A percentile compares a stretch with the other conserved stretches of the same genome.
Conservation (phyloP, 1,140 invertebrate species). For the Drosophila tropicalis region DNA sequence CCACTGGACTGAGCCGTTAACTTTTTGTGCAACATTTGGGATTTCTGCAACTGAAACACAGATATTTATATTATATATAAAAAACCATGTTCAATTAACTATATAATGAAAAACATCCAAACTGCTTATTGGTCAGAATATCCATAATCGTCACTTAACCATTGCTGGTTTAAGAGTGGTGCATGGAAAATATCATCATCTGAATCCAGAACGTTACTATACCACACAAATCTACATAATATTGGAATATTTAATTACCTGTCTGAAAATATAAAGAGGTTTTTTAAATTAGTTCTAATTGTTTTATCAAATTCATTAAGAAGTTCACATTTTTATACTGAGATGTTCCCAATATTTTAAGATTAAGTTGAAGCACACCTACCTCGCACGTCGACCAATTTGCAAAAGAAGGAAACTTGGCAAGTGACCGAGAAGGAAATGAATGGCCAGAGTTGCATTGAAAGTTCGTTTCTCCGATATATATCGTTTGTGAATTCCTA, state of each 20-base stretch:
- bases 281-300: background rate
- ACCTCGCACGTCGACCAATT: slow-evolving; percentile 17
- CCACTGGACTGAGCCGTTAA: slow-evolving; percentile 7
- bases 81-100: background rate
- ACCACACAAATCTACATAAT: background rate
- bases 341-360: background rate
- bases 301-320: background rate
- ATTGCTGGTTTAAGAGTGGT: slow-evolving; percentile 50
- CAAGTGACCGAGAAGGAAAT: background rate
- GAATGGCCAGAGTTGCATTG: background rate
- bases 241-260: background rate
- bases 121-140: slow-evolving; percentile 33
- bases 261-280: background rate
- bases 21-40: background rate
- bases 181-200: slow-evolving; percentile 65
- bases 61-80: slow-evolving; percentile 17
- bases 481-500: background rate
- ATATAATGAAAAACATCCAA: slow-evolving; percentile 5
- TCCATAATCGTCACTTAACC: slow-evolving; percentile 58
- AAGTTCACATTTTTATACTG: background rate
- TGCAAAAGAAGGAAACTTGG: slow-evolving; percentile 11
- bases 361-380: background rate
- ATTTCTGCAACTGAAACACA: slow-evolving; percentile 33
- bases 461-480: background rate
- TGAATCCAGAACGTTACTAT: background rate